These are phyloP conservation scores for Leptinotarsa rubiginosa DNA, from an alignment of 2,888 invertebrate genomes.

Conservation along the genomic window DNA sequence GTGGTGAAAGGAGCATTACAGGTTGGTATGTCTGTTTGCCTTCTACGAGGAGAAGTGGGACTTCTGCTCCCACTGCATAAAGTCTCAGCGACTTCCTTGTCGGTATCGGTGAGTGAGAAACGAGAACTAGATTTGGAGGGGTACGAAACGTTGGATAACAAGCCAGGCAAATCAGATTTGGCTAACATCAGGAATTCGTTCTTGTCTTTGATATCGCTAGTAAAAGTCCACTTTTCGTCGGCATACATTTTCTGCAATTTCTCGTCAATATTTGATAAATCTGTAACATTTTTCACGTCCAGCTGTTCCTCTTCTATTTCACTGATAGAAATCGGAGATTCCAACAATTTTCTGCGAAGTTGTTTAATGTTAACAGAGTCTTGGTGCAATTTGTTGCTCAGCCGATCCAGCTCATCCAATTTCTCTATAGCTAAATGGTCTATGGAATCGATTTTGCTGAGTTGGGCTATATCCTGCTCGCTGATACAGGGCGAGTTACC, in stretches of 20 bases:
- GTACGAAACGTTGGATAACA: slow-evolving; percentile 60
- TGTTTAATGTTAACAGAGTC: slow-evolving; percentile 83
- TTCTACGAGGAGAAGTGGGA: slow-evolving; percentile 71
- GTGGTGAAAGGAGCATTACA: slow-evolving; percentile 75
- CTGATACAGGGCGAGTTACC: slow-evolving; percentile 81
- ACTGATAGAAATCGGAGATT: slow-evolving; percentile 70
- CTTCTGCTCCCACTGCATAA: slow-evolving; percentile 67
- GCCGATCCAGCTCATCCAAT: slow-evolving; percentile 81
- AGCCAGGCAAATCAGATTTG: slow-evolving; percentile 65
- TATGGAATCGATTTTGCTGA: slow-evolving; percentile 80
- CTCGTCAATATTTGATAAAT: slow-evolving; percentile 75
- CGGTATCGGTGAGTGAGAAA: slow-evolving; percentile 74
- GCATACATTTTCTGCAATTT: slow-evolving; percentile 77
- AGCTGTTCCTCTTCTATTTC: slow-evolving; percentile 61
- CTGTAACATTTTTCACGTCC: slow-evolving; percentile 71
- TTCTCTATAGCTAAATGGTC: slow-evolving; percentile 84
- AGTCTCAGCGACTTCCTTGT: slow-evolving; percentile 75
- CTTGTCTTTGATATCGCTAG: slow-evolving; percentile 74
- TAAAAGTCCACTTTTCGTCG: slow-evolving; percentile 77
- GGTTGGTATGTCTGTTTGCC: slow-evolving; percentile 69
- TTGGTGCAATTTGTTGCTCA: slow-evolving; percentile 81
- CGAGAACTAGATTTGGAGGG: slow-evolving; percentile 70
- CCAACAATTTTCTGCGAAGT: slow-evolving; percentile 77
- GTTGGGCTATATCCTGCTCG: slow-evolving; percentile 82
- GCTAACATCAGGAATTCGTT: slow-evolving; percentile 72